These are phyloP conservation scores for Campylomormyrus numenius DNA, from an alignment of 2,113 vertebrate genomes.

Conservation along the genomic window DNA sequence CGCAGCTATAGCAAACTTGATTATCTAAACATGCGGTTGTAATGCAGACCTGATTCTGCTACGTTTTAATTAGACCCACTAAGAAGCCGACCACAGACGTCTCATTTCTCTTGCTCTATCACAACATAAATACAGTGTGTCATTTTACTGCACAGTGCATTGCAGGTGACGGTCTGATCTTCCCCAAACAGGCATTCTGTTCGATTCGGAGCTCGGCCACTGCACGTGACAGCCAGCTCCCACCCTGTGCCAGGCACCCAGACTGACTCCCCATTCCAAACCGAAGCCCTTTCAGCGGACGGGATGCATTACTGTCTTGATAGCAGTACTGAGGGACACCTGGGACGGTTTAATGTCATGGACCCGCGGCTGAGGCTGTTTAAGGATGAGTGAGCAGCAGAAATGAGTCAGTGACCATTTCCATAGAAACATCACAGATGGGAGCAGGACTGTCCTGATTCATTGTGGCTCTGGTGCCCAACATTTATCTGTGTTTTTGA, in stretches of 20 bases:
- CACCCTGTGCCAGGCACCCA: slow-evolving; percentile 9
- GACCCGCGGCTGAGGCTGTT: not conserved
- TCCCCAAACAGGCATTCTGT: not conserved
- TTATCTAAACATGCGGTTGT: not conserved
- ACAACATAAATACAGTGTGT: not conserved
- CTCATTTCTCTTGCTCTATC: slow-evolving; percentile 7
- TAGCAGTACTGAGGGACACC: not conserved
- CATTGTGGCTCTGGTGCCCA: not conserved
- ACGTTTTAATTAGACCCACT: slow-evolving; percentile 7
- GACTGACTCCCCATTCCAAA: slow-evolving; percentile 11
- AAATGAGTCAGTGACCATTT: slow-evolving; percentile 15
- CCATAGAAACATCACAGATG: not conserved
- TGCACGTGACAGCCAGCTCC: not conserved
- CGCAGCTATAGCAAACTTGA: not conserved
- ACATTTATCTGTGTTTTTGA: not conserved
- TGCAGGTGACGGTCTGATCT: slow-evolving; percentile 10
- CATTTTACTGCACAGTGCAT: not conserved
- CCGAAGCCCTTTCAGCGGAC: slow-evolving; percentile 9
- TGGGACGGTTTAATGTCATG: slow-evolving; percentile 11
- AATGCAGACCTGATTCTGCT: not conserved
- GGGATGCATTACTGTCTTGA: slow-evolving; percentile 14
- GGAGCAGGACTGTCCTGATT: not conserved
- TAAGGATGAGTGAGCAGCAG: slow-evolving; percentile 16
- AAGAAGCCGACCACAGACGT: not conserved
- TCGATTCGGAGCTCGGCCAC: not conserved